phyloP scores from a whole-genome alignment of 2,113 vertebrate genomes.

The Montifringilla adamsi region DNA sequence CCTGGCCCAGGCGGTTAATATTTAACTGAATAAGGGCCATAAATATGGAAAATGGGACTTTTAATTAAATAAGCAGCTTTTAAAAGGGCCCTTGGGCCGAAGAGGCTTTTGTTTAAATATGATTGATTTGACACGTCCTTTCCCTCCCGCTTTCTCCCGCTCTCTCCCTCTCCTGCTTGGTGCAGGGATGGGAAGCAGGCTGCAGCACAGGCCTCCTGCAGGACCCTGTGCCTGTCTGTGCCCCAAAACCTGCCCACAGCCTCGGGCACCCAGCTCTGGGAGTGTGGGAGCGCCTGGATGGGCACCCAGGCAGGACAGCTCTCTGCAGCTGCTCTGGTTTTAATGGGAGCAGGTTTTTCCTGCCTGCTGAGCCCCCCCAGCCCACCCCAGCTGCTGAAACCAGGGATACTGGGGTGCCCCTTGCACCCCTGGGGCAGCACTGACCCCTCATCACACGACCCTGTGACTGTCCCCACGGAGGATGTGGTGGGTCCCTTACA shows the following conservation, averaged over 20 bases:
- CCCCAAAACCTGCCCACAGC: background rate
- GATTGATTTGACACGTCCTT: conserved; percentile 93
- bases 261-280: background rate
- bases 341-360: background rate
- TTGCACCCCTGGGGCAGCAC: fast-evolving
- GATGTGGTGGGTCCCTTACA: background rate
- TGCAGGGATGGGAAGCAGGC: background rate
- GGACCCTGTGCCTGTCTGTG: background rate
- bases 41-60: conserved; percentile 98
- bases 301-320: background rate
- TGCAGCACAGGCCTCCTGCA: fast-evolving
- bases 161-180: background rate
- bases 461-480: fast-evolving
- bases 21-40: conserved; percentile 93
- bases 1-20: conserved; percentile 88
- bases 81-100: conserved; percentile 93
- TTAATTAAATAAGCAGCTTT: conserved; percentile 99
- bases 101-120: conserved; percentile 98
- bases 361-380: background rate
- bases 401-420: background rate
- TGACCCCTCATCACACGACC: background rate
- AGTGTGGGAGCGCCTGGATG: fast-evolving
- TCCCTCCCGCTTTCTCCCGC: conserved; percentile 27
- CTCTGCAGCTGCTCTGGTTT: fast-evolving
- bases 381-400: background rate